These are phyloP conservation scores for Helostoma temminkii DNA, from an alignment of 2,797 vertebrate species.

Conservation along the genomic window DNA sequence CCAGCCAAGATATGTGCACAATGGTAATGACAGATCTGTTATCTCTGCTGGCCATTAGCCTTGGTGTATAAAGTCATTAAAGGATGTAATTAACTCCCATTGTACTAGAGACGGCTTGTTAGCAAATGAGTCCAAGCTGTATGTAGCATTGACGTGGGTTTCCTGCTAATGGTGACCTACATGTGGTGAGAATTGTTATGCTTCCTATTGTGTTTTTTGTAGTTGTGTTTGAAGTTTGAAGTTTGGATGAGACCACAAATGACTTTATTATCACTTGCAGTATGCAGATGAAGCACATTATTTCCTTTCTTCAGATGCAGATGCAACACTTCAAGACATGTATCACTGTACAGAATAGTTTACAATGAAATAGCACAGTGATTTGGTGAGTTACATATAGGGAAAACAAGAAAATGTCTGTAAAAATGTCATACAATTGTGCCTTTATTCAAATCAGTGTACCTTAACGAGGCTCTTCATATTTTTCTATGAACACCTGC, in stretches of 20 bases:
- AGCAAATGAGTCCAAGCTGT: slow-evolving; percentile 47
- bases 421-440: background rate
- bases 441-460: slow-evolving; percentile 30
- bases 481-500: background rate
- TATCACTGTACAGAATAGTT: slow-evolving; percentile 21
- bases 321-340: slow-evolving; percentile 14
- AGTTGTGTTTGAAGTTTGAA: too few relatives aligned
- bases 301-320: slow-evolving; percentile 9
- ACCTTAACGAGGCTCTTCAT: background rate
- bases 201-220: too few relatives aligned
- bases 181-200: slow-evolving; percentile 15
- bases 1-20: slow-evolving; percentile 53
- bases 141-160: slow-evolving; percentile 35
- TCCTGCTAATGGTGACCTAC: slow-evolving; percentile 18
- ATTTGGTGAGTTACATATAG: slow-evolving; percentile 16
- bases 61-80: slow-evolving; percentile 74
- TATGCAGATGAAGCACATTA: too few relatives aligned
- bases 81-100: slow-evolving; percentile 78
- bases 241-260: slow-evolving; percentile 16
- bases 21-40: slow-evolving; percentile 78
- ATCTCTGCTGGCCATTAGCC: slow-evolving; percentile 74
- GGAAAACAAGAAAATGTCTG: slow-evolving; percentile 11
- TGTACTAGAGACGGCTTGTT: slow-evolving; percentile 62
- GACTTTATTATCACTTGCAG: background rate
- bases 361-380: background rate